These are phyloP conservation scores for Pipa parva DNA, from an alignment of 2,113 vertebrate species.

Conservation along the genomic window DNA sequence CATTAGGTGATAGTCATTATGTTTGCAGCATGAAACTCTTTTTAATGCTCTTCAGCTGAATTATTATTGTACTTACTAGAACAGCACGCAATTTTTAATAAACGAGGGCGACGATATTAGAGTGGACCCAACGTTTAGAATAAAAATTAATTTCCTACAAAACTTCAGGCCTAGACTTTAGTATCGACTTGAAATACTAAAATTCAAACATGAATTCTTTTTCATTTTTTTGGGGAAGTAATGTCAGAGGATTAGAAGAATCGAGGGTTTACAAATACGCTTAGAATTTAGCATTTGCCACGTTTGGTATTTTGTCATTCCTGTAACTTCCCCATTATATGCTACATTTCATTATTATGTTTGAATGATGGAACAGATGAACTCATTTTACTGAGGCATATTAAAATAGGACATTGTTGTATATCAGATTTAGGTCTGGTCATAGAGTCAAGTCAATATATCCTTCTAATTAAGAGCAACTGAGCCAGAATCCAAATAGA, in stretches of 20 bases:
- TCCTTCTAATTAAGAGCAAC: slow-evolving; percentile 39
- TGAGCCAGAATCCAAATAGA: slow-evolving; percentile 36
- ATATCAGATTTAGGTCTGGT: slow-evolving; percentile 31
- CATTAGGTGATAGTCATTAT: slow-evolving; percentile 1
- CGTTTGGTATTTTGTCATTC: neutral
- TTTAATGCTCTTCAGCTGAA: slow-evolving; percentile 1
- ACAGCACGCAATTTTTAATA: neutral
- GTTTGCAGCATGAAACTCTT: neutral
- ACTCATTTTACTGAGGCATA: slow-evolving; percentile 25
- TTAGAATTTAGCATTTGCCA: slow-evolving; percentile 3
- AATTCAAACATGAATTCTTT: slow-evolving; percentile 4
- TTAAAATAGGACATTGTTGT: slow-evolving; percentile 37
- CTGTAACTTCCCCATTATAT: neutral
- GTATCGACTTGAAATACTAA: slow-evolving; percentile 18
- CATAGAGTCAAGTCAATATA: slow-evolving; percentile 41
- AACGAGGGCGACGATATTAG: slow-evolving; percentile 1
- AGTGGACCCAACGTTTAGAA: slow-evolving; percentile 8
- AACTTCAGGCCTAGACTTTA: too few species aligned
- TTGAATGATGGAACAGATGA: slow-evolving; percentile 29
- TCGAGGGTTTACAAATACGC: slow-evolving; percentile 12
- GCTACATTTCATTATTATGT: slow-evolving; percentile 22
- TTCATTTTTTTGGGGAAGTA: slow-evolving; percentile 9
- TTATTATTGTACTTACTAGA: slow-evolving; percentile 17
- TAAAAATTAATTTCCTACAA: slow-evolving; percentile 21
- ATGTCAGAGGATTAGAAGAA: too few species aligned